Evolutionary conservation across 2,888 invertebrate species (phyloP).

Genomic region (Hymenopus coronatus): DNA sequence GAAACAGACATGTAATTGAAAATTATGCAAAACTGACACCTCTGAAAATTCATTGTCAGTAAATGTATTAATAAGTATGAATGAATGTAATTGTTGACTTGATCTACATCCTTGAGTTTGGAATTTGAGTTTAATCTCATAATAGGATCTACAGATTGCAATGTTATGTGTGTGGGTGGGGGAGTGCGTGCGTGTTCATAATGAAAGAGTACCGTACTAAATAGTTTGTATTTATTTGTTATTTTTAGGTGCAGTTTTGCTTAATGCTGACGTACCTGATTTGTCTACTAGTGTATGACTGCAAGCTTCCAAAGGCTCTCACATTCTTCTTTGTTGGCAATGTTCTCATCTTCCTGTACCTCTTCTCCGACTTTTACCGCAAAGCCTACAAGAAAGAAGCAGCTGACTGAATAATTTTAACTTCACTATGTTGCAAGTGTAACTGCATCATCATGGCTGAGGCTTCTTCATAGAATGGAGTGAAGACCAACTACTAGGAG

Average conservation of each 20-base stretch:
- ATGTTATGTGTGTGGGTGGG: too few species aligned
- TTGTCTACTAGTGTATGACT: constrained; percentile 54
- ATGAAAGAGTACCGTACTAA: too few species aligned
- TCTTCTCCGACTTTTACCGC: constrained; percentile 59
- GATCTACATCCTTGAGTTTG: too few species aligned
- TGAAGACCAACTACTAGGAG: background rate
- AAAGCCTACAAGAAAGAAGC: constrained; percentile 52
- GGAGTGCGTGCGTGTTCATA: too few species aligned
- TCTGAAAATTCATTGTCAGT: too few species aligned
- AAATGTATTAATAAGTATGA: too few species aligned
- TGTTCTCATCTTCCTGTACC: constrained; percentile 55
- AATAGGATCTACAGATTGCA: too few species aligned
- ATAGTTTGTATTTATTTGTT: background rate
- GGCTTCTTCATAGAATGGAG: background rate
- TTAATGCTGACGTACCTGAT: constrained; percentile 64
- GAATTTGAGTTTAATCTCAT: too few species aligned
- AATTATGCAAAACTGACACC: too few species aligned
- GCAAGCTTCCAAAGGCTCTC: constrained; percentile 54
- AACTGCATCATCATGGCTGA: background rate
- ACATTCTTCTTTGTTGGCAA: constrained; percentile 58
- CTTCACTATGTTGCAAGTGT: background rate
- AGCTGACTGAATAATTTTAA: background rate
- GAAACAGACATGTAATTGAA: too few species aligned
- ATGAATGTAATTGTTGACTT: too few species aligned
- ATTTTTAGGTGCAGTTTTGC: constrained; percentile 61